These are phyloP conservation scores for Lagocephalus sceleratus DNA, from an alignment of 2,797 vertebrate genomes.

Conservation along the genomic window DNA sequence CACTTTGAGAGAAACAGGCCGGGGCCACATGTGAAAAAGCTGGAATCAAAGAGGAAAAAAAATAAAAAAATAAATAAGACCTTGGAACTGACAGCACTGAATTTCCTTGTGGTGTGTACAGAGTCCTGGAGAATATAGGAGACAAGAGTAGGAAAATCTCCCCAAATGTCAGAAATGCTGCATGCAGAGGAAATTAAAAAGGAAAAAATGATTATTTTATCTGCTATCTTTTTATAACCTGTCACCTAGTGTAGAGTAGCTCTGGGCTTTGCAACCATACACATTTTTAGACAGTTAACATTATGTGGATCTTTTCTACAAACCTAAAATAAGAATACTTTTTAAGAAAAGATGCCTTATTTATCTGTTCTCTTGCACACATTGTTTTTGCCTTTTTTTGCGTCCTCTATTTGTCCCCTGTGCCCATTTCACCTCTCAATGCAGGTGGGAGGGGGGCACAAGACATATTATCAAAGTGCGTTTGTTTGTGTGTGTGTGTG, in stretches of 20 bases:
- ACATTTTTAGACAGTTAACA: too few relatives aligned
- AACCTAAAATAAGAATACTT: not conserved
- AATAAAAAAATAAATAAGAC: too few relatives aligned
- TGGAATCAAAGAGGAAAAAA: conserved; percentile 29
- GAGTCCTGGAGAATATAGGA: conserved; percentile 21
- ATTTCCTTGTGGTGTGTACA: conserved; percentile 18
- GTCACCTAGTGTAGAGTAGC: conserved; percentile 32
- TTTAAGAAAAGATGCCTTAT: not conserved
- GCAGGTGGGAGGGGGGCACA: conserved; percentile 22
- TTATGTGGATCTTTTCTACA: conserved; percentile 4
- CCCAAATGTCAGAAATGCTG: conserved; percentile 28
- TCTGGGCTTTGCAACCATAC: not conserved
- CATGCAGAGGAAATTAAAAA: conserved; percentile 12
- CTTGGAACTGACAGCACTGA: conserved; percentile 33
- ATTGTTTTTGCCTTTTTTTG: conserved; percentile 19
- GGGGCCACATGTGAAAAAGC: not conserved
- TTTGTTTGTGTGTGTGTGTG: conserved; percentile 11
- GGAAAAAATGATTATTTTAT: conserved; percentile 5
- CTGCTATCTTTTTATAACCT: not conserved
- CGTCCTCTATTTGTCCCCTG: conserved; percentile 27
- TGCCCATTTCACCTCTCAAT: conserved; percentile 16
- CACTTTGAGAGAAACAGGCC: too few relatives aligned
- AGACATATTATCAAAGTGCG: conserved; percentile 21
- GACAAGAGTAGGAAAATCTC: conserved; percentile 30
- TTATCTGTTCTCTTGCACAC: not conserved